These are phyloP conservation scores for Dicyrtoma fusca DNA, from an alignment of 2,888 invertebrate genomes.

Conservation along the genomic window DNA sequence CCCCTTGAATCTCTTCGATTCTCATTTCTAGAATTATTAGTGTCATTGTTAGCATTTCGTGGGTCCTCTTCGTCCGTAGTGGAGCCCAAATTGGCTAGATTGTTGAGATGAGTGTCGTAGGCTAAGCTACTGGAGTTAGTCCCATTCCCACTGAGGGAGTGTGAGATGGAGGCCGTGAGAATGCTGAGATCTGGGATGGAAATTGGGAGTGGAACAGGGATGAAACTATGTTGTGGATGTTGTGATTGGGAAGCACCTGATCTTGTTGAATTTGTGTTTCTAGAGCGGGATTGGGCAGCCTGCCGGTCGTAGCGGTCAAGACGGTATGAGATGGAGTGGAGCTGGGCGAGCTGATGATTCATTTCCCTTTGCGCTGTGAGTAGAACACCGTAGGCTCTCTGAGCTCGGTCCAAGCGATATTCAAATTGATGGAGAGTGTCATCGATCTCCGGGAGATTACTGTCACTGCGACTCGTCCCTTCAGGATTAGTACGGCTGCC, in stretches of 20 bases:
- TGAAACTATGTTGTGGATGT: too few relatives aligned
- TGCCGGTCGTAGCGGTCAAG: slow-evolving; percentile 11
- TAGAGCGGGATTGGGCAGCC: too few relatives aligned
- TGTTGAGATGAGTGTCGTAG: not conserved
- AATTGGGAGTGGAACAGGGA: too few relatives aligned
- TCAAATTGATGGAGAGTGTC: slow-evolving; percentile 21
- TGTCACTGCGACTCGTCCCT: not conserved
- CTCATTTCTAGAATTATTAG: not conserved
- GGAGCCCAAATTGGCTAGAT: not conserved
- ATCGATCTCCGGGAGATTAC: not conserved
- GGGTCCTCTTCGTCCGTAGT: not conserved
- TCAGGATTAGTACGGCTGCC: not conserved
- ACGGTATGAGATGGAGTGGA: slow-evolving; percentile 17
- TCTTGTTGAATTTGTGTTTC: too few relatives aligned
- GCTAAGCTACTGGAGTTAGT: too few relatives aligned
- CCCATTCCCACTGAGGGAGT: too few relatives aligned
- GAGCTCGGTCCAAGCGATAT: slow-evolving; percentile 16
- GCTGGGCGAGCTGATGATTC: slow-evolving; percentile 21
- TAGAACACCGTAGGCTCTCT: slow-evolving; percentile 13
- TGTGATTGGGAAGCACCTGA: too few relatives aligned
- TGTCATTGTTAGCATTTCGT: not conserved
- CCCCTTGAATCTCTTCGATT: not conserved
- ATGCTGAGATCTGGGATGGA: too few relatives aligned
- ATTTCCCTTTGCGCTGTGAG: slow-evolving; percentile 25
- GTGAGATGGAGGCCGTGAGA: too few relatives aligned